Percentiles rank a stretch among this genome's conserved stretches.
phyloP scores from a whole-genome alignment of 1,140 invertebrate genomes.

The Sogatella furcifera region DNA sequence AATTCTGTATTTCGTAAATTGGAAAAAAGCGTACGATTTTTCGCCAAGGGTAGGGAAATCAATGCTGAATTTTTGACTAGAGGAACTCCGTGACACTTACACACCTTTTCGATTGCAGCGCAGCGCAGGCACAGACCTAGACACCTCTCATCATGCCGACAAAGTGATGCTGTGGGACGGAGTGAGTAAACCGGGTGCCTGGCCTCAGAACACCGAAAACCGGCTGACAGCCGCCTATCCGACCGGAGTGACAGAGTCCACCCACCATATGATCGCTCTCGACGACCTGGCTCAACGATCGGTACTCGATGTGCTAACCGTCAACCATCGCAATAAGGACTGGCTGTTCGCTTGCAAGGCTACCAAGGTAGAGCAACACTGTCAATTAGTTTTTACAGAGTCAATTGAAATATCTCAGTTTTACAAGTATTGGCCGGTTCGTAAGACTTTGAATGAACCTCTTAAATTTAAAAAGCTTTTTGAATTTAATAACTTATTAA shows the following conservation, averaged over 20 bases:
- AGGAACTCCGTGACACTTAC: no score
- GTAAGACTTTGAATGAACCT: no score
- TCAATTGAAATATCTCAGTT: no score
- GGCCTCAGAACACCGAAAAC: constrained; percentile 36
- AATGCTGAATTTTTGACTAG: no score
- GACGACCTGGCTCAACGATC: not conserved
- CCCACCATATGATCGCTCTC: not conserved
- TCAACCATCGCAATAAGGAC: constrained; percentile 49
- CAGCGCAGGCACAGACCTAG: constrained; percentile 21
- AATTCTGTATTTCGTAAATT: no score
- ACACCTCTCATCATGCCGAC: constrained; percentile 11
- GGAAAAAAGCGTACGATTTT: no score
- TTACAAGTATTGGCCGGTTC: no score
- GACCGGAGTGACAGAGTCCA: not conserved
- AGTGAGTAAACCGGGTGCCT: constrained; percentile 28
- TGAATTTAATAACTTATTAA: no score
- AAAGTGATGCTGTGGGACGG: constrained; percentile 18
- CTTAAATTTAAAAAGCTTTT: no score
- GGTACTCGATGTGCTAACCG: constrained; percentile 41
- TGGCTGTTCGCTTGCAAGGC: constrained; percentile 64
- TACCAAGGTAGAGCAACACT: no score
- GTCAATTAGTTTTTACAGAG: no score
- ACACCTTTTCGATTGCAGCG: constrained; percentile 15
- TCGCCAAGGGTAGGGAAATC: no score
- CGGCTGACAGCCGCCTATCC: not conserved